Base-by-base conservation (phyloP, 2,797 vertebrate genomes). In the Cynopterus sphinx region DNA sequence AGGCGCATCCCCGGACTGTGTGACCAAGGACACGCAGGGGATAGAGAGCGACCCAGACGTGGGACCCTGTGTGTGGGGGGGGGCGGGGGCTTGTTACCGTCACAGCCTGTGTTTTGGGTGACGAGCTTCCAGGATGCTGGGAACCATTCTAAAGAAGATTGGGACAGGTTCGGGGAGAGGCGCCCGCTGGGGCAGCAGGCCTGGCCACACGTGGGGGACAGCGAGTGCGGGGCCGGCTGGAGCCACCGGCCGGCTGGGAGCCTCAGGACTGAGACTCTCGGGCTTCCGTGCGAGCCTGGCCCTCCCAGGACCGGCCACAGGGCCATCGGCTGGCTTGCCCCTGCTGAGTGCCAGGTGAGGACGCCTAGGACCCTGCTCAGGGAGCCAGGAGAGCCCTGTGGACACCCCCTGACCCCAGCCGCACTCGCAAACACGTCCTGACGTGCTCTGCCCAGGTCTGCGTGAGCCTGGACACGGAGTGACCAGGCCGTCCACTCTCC, bases 1-100 rank as follows among this genome's bases (percentile, higher is more conserved):
- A 28, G 36, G 55, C 9, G 22, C 2, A 0, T 1, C 39, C 33
- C 22, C 28, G 1, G 79, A 8, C 41, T 31, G 12, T 8, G 1
- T 0, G 3, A 43, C 41, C 0, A 2, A 53, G 11, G 41, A 15
- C 0, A 10, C 8, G 21, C 6, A 1, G 0, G 1, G 36, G 33
- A 21, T 0, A 19, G 0, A 78, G 55, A 33, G 11, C 75, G 15
- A 10, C 13, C 13, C 4, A 26, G 59, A 24, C 11, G 1, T 0
- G 12, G 21, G 61, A 3, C 41, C 71, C 61, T 31, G 26, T 2
- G 1, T n/a, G n/a, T n/a, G n/a, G 21, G 61, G 9, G 22, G 12
- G 49, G 19, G 39, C 1, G 22, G 22, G 1, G 6, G 6, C 22
- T 5, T 10, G 39, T 21, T 5, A 36, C 0, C 9, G 13, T 41